Base-by-base conservation (phyloP, 2,888 invertebrate species). In the Pseudolycoriella hygida region DNA sequence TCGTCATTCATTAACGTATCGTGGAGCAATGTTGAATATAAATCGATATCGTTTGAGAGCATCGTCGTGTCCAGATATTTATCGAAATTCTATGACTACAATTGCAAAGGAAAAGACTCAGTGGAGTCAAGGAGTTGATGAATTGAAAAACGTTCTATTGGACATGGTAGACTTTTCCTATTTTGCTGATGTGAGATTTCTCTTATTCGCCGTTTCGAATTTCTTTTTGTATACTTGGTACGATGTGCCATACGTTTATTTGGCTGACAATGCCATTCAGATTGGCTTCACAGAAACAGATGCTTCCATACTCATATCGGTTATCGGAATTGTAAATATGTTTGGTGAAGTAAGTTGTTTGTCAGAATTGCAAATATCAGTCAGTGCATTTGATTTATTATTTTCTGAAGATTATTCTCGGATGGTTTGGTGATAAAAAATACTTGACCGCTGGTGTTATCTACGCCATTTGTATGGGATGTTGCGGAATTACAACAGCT, bases 181-280 rank as follows among this genome's bases (percentile, higher is more conserved):
- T 66, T 83, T 88, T 61, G 65, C 70, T 43, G 83, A 85, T 62
- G 71, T 71, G 17, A 73, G 71, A 51, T 87, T 83, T 66, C 66
- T 82, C 20, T 66, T 85, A 44, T 90, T 92, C 67, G 79, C 85
- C 18, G 60, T 90, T 17, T 89, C 89, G 48, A 92, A 90, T 67
- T 87, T 90, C 62, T 70, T 90, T 17, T 71, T 93, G 50, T 92
- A 92, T 69, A 80, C 85, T 56, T 90, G 90, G 84, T 85, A 85
- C 64, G 92, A 93, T 61, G 86, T 92, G 46, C 89, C 90, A 2
- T 93, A 93, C 62, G 83, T 93, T 53, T 93, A 88, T 67, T 73
- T 90, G 52, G 77, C 84, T 2, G 90, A 92, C 60, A 77, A 78
- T 60, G 85, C 81, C 10, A 71, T 76, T 39, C 72, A 73, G 56